Percentiles rank a stretch among this genome's conserved stretches.
Evolutionary conservation across 2,888 invertebrate genomes (phyloP).

Genomic region (Microplitis manilae): DNA sequence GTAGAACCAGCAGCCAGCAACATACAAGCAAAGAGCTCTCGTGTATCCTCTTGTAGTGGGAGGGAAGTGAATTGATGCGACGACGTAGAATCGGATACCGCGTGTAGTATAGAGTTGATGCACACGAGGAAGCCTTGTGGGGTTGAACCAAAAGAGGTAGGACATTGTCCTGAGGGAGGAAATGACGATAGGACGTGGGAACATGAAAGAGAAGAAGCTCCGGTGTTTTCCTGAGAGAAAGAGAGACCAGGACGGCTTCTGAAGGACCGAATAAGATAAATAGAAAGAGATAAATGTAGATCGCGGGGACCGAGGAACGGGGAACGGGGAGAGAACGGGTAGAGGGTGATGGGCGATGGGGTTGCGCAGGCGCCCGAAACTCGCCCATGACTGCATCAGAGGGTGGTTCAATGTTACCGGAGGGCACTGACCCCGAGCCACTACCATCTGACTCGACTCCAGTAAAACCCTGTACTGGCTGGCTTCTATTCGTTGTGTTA

Average conservation of each 20-base stretch:
- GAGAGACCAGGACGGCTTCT: constrained; percentile 50
- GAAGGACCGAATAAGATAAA: not conserved
- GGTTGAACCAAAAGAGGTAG: constrained; percentile 43
- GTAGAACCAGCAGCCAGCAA: not conserved
- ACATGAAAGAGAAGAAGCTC: not conserved
- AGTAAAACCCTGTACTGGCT: constrained; percentile 56
- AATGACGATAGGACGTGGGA: constrained; percentile 30
- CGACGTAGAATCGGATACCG: constrained; percentile 5
- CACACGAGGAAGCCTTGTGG: constrained; percentile 37
- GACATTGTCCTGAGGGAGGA: constrained; percentile 48
- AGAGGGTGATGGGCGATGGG: constrained; percentile 46
- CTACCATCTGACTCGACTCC: constrained; percentile 57
- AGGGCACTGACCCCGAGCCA: constrained; percentile 70
- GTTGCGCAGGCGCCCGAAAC: constrained; percentile 62
- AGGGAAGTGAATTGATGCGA: constrained; percentile 18
- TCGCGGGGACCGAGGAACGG: constrained; percentile 40
- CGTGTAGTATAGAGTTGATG: constrained; percentile 4
- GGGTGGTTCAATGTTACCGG: constrained; percentile 72
- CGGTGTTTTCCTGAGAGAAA: not conserved
- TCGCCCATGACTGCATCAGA: constrained; percentile 71
- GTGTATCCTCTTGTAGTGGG: not conserved
- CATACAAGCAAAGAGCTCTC: not conserved
- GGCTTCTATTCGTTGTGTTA: not conserved
- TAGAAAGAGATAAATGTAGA: constrained; percentile 44
- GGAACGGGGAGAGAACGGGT: not conserved